These are phyloP conservation scores for Malurus cyaneus DNA, from an alignment of 2,113 vertebrate species.

Conservation along the genomic window DNA sequence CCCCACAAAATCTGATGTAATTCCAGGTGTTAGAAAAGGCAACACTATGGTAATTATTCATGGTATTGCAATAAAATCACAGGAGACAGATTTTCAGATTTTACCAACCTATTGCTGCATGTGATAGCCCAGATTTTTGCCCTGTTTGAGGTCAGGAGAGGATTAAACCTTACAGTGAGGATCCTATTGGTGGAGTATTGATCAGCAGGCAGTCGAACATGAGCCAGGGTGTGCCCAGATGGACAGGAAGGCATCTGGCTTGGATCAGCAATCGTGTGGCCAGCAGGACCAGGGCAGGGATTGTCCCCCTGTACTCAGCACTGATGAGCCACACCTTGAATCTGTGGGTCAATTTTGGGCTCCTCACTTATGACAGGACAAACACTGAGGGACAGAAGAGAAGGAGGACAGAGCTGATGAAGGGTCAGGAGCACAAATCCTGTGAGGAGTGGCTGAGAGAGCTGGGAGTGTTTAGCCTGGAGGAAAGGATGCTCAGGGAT, in stretches of 20 bases:
- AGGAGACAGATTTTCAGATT: not conserved
- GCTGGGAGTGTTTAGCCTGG: not conserved
- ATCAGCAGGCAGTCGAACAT: not conserved
- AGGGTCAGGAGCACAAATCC: not conserved
- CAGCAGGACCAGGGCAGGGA: not conserved
- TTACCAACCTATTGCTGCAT: not conserved
- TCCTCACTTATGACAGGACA: not conserved
- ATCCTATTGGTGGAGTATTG: not conserved
- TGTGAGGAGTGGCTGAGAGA: not conserved
- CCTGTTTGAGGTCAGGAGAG: not conserved
- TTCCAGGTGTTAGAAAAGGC: not conserved
- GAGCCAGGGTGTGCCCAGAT: not conserved
- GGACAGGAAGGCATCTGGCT: not conserved
- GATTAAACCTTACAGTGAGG: not conserved
- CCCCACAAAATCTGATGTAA: not conserved
- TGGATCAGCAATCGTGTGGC: not conserved
- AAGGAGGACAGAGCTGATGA: accelerated
- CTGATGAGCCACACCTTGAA: not conserved
- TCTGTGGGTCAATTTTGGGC: not conserved
- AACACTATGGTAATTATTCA: not conserved
- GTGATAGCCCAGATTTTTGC: not conserved
- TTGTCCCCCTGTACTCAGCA: accelerated
- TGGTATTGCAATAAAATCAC: not conserved
- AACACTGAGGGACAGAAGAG: accelerated
- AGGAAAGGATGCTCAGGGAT: not conserved